Conservation (phyloP, 1,140 invertebrate species). For the Anadara kagoshimensis region DNA sequence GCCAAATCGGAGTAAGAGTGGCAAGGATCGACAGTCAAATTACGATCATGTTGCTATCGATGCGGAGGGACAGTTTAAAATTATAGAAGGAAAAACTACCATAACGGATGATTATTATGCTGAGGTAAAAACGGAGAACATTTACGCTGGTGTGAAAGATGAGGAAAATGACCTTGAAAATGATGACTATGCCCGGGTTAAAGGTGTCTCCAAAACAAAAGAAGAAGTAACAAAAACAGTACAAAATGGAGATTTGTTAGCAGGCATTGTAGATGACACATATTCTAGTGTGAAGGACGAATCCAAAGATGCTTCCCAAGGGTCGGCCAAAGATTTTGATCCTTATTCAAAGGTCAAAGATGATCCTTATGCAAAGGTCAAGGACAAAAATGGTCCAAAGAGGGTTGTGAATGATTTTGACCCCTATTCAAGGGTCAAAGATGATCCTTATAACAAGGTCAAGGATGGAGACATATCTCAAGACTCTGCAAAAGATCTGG, state of each 20-base stretch:
- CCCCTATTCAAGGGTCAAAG: conserved; percentile 41
- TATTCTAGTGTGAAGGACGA: conserved; percentile 40
- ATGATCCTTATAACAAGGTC: conserved; percentile 40
- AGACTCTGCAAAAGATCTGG: conserved; percentile 20
- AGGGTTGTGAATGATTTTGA: conserved; percentile 6
- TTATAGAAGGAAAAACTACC: conserved; percentile 37
- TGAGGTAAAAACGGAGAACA: conserved; percentile 13
- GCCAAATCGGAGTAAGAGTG: background rate
- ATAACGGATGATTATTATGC: conserved; percentile 4
- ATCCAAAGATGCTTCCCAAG: conserved; percentile 11
- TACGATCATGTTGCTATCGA: conserved; percentile 50
- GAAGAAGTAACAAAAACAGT: conserved; percentile 8
- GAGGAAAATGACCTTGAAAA: conserved; percentile 8
- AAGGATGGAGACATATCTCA: conserved; percentile 7
- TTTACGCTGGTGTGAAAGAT: conserved; percentile 38
- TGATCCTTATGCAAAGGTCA: conserved; percentile 41
- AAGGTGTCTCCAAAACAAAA: background rate
- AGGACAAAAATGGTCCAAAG: conserved; percentile 37
- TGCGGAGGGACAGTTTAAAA: conserved; percentile 23
- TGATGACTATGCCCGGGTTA: conserved; percentile 2
- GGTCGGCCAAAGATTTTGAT: conserved; percentile 43
- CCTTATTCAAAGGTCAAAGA: conserved; percentile 58
- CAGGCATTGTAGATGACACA: conserved; percentile 14
- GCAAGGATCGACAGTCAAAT: conserved; percentile 24
- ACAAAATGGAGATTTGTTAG: background rate